Base-by-base conservation (phyloP, 2,888 invertebrate species). In the Hypselothyrea guttata region DNA sequence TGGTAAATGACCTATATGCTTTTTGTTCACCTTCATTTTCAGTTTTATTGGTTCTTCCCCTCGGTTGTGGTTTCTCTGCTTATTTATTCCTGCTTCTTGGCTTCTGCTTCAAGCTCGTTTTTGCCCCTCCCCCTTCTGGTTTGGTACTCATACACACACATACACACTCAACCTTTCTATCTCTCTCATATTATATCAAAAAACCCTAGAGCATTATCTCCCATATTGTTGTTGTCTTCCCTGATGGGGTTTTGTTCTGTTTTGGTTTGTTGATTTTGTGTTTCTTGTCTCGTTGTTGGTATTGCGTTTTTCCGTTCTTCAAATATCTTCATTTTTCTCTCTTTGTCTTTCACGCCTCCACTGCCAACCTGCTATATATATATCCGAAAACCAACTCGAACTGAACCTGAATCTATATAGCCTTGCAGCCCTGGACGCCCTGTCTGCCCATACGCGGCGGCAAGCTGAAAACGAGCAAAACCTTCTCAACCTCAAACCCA, bases 401-500 rank as follows among this genome's bases (percentile, higher is more conserved):
- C 56, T 18, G 49, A 66, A 64, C 58, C 65, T 62, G 61, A 63
- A 60, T 51, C 56, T 31, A 57, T 85, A 27, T 85, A 90, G 90
- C 89, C 58, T 87, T 90, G 69, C 90, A 90, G 86, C 90, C 90
- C 38, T 90, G 90, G 90, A 90, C 90, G 48, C 90, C 90, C 57
- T 90, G 90, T 71, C 81, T 90, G 79, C 90, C 90, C 62, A 90
- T 90, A 76, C 89, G 90, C 49, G 90, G 89, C 53, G 90, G 90
- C 65, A 90, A 90, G 84, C 77, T 90, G 65, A 90, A 90, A 88
- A 89, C 90, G 58, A 89, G 88, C 78, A 90, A 90, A 87, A 84
- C 89, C 82, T 89, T 90, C 84, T 90, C 90, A 63, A 90, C 90
- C 72, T 90, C 90, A 71, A 90, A 90, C 87, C 90, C 90, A 71